Percentiles rank a stretch among this genome's conserved stretches.
Conservation (phyloP, 2,888 invertebrate species). For the Amphipoea lucens region DNA sequence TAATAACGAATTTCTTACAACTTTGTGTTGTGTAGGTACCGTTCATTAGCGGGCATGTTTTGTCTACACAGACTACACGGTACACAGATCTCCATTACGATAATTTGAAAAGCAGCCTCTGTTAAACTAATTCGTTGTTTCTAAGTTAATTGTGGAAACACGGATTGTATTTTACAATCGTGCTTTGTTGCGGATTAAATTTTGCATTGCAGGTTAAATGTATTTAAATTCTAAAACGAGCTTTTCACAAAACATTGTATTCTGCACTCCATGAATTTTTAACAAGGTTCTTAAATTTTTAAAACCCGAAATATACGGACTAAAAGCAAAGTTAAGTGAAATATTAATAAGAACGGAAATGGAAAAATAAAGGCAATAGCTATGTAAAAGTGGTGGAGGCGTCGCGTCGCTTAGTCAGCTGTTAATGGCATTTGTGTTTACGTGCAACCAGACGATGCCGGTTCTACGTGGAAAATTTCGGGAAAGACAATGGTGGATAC, state of each 20-base stretch:
- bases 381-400: slow-evolving; percentile 66
- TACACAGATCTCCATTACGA: slow-evolving; percentile 51
- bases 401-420: slow-evolving; percentile 75
- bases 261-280: slow-evolving; percentile 33
- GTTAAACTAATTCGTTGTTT: slow-evolving; percentile 45
- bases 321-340: slow-evolving; percentile 55
- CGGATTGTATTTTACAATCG: slow-evolving; percentile 22
- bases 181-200: slow-evolving; percentile 16
- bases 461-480: slow-evolving; percentile 58
- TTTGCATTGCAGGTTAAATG: slow-evolving; percentile 20
- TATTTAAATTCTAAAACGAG: slow-evolving; percentile 16
- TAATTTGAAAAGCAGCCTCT: slow-evolving; percentile 50
- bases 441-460: slow-evolving; percentile 69
- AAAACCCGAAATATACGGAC: slow-evolving; percentile 26
- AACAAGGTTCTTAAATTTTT: slow-evolving; percentile 24
- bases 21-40: slow-evolving; percentile 43
- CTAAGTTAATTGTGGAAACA: slow-evolving; percentile 39
- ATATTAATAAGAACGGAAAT: slow-evolving; percentile 66
- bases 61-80: slow-evolving; percentile 17
- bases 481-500: slow-evolving; percentile 64
- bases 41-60: slow-evolving; percentile 57
- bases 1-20: slow-evolving; percentile 44
- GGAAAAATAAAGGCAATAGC: slow-evolving; percentile 65
- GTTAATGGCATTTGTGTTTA: slow-evolving; percentile 81
- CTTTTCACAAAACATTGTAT: slow-evolving; percentile 34